phyloP scores from a whole-genome alignment of 2,888 invertebrate species.

The Melanostoma scalare region DNA sequence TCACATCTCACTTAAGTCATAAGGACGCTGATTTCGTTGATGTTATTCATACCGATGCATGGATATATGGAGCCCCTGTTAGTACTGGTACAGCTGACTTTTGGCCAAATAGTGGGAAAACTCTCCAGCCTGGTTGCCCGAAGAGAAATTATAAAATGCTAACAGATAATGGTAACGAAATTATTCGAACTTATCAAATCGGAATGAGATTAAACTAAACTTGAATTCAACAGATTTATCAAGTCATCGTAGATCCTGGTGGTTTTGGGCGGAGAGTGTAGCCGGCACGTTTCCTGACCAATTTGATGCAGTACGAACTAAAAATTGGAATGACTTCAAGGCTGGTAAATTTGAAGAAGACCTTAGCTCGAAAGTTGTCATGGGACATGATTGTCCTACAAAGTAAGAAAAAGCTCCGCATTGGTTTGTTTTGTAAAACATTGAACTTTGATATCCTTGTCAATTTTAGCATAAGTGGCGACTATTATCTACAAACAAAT shows the following conservation, averaged over 20 bases:
- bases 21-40: constrained; percentile 85
- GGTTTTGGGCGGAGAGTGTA: constrained; percentile 85
- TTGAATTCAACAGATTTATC: constrained; percentile 82
- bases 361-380: constrained; percentile 75
- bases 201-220: neutral
- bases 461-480: constrained; percentile 77
- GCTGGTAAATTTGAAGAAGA: constrained; percentile 76
- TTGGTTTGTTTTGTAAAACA: neutral
- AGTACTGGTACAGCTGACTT: constrained; percentile 85
- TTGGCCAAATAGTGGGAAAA: constrained; percentile 85
- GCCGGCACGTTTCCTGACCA: constrained; percentile 77
- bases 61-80: constrained; percentile 84
- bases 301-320: constrained; percentile 84
- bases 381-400: constrained; percentile 80
- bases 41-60: constrained; percentile 88
- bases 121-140: constrained; percentile 85
- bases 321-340: constrained; percentile 84
- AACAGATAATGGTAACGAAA: constrained; percentile 78
- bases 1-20: constrained; percentile 81
- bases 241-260: constrained; percentile 86
- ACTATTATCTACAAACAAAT: constrained; percentile 81
- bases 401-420: constrained; percentile 74
- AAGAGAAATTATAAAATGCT: constrained; percentile 80
- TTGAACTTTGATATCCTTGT: too few relatives aligned
- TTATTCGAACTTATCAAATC: neutral